Conservation (phyloP, 2,888 invertebrate genomes). For the Lithophane leautieri region DNA sequence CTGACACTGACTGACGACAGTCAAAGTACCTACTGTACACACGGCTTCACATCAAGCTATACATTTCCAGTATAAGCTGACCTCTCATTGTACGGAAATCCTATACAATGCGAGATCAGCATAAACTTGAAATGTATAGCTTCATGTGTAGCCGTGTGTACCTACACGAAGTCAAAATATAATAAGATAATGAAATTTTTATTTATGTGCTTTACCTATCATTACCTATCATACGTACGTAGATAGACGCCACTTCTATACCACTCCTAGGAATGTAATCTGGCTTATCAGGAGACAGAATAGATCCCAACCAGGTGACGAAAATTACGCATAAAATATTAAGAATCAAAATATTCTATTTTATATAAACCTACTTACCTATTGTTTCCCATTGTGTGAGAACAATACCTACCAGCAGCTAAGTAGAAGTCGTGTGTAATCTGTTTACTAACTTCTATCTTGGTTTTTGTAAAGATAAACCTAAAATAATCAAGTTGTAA, state of each 20-base stretch:
- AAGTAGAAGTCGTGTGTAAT: slow-evolving; percentile 3
- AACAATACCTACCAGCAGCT: background rate
- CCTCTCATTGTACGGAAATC: too few species aligned
- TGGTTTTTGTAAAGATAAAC: background rate
- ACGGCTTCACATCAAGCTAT: too few species aligned
- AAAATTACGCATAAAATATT: background rate
- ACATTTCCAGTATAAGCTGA: too few species aligned
- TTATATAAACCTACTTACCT: too few species aligned
- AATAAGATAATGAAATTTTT: background rate
- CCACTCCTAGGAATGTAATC: slow-evolving; percentile 15
- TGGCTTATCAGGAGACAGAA: background rate
- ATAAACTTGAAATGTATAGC: too few species aligned
- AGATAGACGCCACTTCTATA: background rate
- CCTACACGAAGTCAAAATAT: background rate
- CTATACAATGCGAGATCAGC: too few species aligned
- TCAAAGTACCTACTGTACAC: too few species aligned
- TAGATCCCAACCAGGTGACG: background rate
- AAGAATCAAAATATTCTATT: too few species aligned
- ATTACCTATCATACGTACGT: too few species aligned
- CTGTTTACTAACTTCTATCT: background rate
- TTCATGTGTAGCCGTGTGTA: too few species aligned
- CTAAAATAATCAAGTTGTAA: background rate
- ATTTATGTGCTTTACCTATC: background rate
- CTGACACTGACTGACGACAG: background rate
- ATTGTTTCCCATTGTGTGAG: background rate